Conservation (phyloP, 2,797 vertebrate species). For the Enteromius thamalakanensis region DNA sequence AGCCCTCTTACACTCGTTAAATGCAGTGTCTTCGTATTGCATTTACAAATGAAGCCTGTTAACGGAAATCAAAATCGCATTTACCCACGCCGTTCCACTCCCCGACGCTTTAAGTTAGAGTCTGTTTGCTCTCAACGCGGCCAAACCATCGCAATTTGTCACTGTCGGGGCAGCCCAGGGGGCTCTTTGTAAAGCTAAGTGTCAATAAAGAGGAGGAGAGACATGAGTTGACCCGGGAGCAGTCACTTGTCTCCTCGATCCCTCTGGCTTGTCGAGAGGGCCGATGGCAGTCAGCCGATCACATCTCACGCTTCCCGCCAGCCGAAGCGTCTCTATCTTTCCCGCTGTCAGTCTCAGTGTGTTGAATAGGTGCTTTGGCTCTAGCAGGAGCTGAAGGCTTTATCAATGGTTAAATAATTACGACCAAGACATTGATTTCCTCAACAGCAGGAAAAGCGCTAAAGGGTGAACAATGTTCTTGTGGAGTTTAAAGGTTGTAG, state of each 20-base stretch:
- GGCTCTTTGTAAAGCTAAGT: constrained; percentile 81
- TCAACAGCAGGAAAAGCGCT: constrained; percentile 59
- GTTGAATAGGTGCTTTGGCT: constrained; percentile 69
- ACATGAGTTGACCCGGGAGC: constrained; percentile 75
- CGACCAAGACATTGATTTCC: constrained; percentile 77
- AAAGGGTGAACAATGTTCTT: constrained; percentile 61
- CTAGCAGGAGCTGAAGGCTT: constrained; percentile 75
- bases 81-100: constrained; percentile 48
- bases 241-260: constrained; percentile 71
- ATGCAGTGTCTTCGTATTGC: constrained; percentile 2
- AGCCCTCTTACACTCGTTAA: constrained; percentile 14
- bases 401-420: constrained; percentile 83
- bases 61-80: constrained; percentile 68
- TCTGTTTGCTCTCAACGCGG: constrained; percentile 29
- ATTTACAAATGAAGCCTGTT: constrained; percentile 64
- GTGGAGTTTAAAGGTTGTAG: neutral
- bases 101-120: constrained; percentile 48
- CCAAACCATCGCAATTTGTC: constrained; percentile 66
- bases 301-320: constrained; percentile 61
- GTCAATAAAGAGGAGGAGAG: constrained; percentile 80
- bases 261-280: constrained; percentile 60
- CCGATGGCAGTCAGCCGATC: constrained; percentile 48
- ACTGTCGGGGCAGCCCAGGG: constrained; percentile 64
- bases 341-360: constrained; percentile 46
- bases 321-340: constrained; percentile 43